Conservation (phyloP, 2,797 vertebrate species). For the Triplophysa bombifrons region DNA sequence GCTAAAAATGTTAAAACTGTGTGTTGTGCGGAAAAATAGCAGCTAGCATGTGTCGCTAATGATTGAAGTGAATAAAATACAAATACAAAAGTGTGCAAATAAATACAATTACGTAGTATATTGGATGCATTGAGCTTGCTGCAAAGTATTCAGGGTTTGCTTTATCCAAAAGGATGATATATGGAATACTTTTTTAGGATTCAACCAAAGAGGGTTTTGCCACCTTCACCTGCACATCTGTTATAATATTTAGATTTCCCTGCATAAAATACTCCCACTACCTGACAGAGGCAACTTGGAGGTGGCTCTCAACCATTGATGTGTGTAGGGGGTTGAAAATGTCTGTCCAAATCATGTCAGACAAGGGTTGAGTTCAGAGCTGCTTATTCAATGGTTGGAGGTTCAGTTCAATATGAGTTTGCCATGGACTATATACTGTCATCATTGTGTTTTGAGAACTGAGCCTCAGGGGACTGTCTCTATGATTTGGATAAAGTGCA, state of each 20-base stretch:
- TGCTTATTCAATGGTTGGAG: conserved; percentile 3
- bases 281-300: neutral
- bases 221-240: too few relatives aligned
- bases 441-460: conserved; percentile 15
- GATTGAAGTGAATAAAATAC: too few relatives aligned
- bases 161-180: too few relatives aligned
- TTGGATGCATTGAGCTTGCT: too few relatives aligned
- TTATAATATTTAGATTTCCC: neutral
- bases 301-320: neutral
- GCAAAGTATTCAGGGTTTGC: too few relatives aligned
- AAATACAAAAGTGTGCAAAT: too few relatives aligned
- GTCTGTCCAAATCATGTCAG: neutral
- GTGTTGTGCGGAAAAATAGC: too few relatives aligned
- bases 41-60: too few relatives aligned
- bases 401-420: neutral
- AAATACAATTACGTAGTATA: too few relatives aligned
- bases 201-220: too few relatives aligned
- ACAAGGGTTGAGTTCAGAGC: neutral
- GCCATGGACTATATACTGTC: neutral
- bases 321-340: neutral
- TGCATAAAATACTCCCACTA: neutral
- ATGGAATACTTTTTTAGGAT: too few relatives aligned
- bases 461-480: conserved; percentile 24
- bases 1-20: neutral
- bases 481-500: conserved; percentile 42